Evolutionary conservation across 2,888 invertebrate genomes (phyloP).

Genomic region (Pecten maximus): DNA sequence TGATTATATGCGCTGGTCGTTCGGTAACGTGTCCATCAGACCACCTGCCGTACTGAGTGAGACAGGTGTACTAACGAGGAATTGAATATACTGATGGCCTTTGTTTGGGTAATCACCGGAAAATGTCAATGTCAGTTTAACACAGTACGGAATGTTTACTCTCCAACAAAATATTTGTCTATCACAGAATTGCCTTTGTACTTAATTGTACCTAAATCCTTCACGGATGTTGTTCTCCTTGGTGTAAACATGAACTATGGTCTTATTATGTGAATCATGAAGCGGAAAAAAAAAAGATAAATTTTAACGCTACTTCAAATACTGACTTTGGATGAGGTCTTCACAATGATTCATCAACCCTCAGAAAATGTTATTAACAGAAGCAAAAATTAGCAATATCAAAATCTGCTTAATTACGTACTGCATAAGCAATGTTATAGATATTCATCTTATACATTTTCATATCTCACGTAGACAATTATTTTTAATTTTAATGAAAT

Average conservation of each 20-base stretch:
- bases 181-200: not conserved
- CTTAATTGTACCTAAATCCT: not conserved
- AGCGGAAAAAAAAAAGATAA: not conserved
- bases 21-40: slow-evolving; percentile 8
- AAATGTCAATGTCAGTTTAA: slow-evolving; percentile 1
- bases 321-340: slow-evolving; percentile 36
- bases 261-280: not conserved
- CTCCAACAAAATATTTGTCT: not conserved
- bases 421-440: too few species aligned
- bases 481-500: slow-evolving; percentile 21
- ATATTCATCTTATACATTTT: too few species aligned
- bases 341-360: not conserved
- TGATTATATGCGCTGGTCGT: not conserved
- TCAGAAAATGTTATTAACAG: not conserved
- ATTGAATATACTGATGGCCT: not conserved
- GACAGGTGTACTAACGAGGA: slow-evolving; percentile 15
- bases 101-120: slow-evolving; percentile 15
- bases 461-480: slow-evolving; percentile 36
- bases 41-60: not conserved
- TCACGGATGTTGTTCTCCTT: not conserved
- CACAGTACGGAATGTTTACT: not conserved
- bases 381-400: not conserved
- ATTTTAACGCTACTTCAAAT: not conserved
- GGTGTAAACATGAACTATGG: not conserved
- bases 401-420: not conserved